A percentile compares a stretch with the other conserved stretches of the same genome.
Conservation (phyloP, 2,888 invertebrate species). For the Heterodera filipjevi region DNA sequence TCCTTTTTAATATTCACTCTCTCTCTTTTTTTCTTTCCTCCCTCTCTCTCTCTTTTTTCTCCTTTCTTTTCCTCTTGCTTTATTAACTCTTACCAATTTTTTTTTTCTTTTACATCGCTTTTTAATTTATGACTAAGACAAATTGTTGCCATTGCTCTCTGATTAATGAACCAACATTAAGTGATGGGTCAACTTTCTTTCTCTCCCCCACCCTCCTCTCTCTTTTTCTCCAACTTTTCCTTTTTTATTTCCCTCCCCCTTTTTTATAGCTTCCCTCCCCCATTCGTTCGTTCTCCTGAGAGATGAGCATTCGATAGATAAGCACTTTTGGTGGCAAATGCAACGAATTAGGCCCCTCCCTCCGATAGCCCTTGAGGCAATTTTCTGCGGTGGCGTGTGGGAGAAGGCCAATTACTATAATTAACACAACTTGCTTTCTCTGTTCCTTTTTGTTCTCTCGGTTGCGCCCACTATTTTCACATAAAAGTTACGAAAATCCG, state of each 20-base stretch:
- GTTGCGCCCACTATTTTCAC: neutral
- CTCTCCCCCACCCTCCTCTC: neutral
- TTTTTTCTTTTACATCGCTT: too few species aligned
- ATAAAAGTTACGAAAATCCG: neutral
- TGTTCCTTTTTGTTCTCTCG: neutral
- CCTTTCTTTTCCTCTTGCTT: neutral
- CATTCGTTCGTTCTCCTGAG: slow-evolving; percentile 1
- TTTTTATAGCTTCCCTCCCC: neutral
- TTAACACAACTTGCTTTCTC: neutral
- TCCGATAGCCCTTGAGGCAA: slow-evolving; percentile 13
- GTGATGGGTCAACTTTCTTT: neutral
- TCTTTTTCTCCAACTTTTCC: neutral
- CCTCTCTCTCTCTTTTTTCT: neutral
- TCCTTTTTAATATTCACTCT: neutral
- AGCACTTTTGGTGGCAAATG: slow-evolving; percentile 18
- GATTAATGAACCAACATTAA: neutral
- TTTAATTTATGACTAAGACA: too few species aligned
- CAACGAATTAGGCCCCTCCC: neutral
- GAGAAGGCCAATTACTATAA: neutral
- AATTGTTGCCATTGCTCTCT: neutral
- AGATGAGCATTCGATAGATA: slow-evolving; percentile 13
- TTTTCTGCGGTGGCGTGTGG: neutral
- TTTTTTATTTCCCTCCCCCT: slow-evolving; percentile 13
- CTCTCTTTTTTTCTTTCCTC: neutral
- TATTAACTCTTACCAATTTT: neutral